These are phyloP conservation scores for Cheilosia soror DNA, from an alignment of 2,888 invertebrate genomes.

Conservation along the genomic window DNA sequence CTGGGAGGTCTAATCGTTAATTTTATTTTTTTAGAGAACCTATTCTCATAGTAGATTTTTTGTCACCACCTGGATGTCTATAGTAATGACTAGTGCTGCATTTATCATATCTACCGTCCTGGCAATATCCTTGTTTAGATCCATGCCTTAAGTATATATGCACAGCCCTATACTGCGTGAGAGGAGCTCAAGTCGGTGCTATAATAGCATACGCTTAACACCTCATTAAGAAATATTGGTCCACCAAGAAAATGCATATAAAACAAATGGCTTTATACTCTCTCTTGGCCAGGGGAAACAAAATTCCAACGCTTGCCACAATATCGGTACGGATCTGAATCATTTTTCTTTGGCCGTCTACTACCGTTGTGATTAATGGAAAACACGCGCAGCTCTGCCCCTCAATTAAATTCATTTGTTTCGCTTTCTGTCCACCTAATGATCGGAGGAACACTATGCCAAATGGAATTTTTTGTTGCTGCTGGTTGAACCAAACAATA, in stretches of 20 bases:
- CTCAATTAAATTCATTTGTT: conserved; percentile 12
- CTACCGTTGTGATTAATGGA: conserved; percentile 62
- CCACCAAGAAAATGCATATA: too few relatives aligned
- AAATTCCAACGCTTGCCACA: neutral
- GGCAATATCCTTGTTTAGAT: too few relatives aligned
- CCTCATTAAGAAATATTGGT: conserved; percentile 6
- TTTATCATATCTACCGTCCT: too few relatives aligned
- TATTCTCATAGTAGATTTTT: too few relatives aligned
- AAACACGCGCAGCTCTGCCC: conserved; percentile 49
- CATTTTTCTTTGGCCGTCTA: conserved; percentile 33
- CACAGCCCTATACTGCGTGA: too few relatives aligned
- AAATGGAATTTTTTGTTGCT: conserved; percentile 42
- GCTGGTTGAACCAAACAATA: conserved; percentile 32
- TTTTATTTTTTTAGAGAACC: too few relatives aligned
- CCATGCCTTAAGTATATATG: too few relatives aligned
- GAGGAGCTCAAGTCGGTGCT: neutral
- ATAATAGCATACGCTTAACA: neutral
- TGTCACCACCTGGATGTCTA: too few relatives aligned
- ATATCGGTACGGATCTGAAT: conserved; percentile 20
- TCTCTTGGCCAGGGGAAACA: neutral
- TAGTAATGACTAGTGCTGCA: too few relatives aligned
- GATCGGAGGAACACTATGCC: conserved; percentile 59
- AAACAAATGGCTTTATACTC: neutral
- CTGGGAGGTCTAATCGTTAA: too few relatives aligned
- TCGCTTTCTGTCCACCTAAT: conserved; percentile 48